A percentile compares a stretch with the other conserved stretches of the same genome.
These are phyloP conservation scores for Acanthochromis polyacanthus DNA, from an alignment of 2,113 vertebrate genomes.

Conservation along the genomic window DNA sequence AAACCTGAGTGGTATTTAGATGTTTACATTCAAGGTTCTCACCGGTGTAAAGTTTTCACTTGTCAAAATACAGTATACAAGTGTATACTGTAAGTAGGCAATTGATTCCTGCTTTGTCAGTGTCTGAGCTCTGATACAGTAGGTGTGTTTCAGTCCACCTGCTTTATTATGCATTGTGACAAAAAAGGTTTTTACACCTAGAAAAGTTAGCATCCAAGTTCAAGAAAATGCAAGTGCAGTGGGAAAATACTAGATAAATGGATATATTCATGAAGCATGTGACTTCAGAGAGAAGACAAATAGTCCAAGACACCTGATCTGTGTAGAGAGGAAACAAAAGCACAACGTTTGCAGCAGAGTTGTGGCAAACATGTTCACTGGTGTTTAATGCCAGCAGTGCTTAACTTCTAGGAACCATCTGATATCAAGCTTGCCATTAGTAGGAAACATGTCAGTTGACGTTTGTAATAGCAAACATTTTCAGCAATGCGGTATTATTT, in stretches of 20 bases:
- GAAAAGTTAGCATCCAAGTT: fast-evolving
- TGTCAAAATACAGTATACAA: neutral
- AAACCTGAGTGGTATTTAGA: neutral
- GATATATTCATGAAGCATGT: neutral
- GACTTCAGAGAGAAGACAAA: neutral
- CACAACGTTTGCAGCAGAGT: no score
- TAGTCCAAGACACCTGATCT: no score
- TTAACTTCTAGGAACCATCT: no score
- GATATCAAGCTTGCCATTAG: no score
- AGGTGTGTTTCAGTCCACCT: neutral
- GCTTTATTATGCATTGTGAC: neutral
- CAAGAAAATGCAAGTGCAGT: neutral
- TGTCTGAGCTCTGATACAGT: neutral
- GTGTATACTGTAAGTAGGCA: neutral
- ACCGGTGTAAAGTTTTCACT: neutral
- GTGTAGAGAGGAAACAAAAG: no score
- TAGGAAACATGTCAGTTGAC: no score
- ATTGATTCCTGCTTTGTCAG: neutral
- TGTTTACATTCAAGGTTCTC: neutral
- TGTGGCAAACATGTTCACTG: no score
- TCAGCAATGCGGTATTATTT: no score
- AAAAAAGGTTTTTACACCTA: no score
- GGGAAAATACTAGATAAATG: neutral
- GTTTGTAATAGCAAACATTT: no score
- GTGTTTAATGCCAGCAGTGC: no score